Percentiles rank a stretch among this genome's conserved stretches.
These are phyloP conservation scores for Amphiprion percula DNA, from an alignment of 2,113 vertebrate genomes.

Conservation along the genomic window DNA sequence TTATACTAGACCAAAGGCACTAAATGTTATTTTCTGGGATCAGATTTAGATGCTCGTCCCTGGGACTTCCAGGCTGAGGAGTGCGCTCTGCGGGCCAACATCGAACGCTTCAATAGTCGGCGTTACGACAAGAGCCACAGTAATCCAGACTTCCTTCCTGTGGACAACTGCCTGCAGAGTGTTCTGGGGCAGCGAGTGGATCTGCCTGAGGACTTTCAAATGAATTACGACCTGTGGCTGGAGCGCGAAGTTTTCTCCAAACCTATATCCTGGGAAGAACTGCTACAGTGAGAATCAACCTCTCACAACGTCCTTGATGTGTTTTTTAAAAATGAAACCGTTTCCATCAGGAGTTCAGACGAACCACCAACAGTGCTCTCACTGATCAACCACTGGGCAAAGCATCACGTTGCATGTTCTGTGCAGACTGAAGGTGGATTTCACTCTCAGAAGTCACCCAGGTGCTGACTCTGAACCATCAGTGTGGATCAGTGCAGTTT, in stretches of 20 bases:
- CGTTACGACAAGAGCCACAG: conserved; percentile 93
- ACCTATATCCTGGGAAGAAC: conserved; percentile 98
- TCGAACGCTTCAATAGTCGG: conserved; percentile 96
- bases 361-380: conserved; percentile 22
- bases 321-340: background rate
- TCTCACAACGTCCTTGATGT: background rate
- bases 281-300: conserved; percentile 88
- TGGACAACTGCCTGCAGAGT: conserved; percentile 98
- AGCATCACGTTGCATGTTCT: conserved; percentile 26
- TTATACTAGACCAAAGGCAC: too few species aligned
- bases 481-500: conserved; percentile 14
- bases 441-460: background rate
- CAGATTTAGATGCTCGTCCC: conserved; percentile 96
- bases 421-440: conserved; percentile 32
- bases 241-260: conserved; percentile 98
- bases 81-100: conserved; percentile 95
- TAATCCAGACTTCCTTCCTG: conserved; percentile 95
- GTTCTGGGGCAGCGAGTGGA: conserved; percentile 96
- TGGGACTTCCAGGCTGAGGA: conserved; percentile 99
- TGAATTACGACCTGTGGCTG: conserved; percentile 99
- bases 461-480: background rate
- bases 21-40: background rate
- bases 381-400: conserved; percentile 12
- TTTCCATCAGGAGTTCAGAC: conserved; percentile 29
- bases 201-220: conserved; percentile 96